Evolutionary conservation across 2,888 invertebrate genomes (phyloP).

Genomic region (Mystacides longicornis): DNA sequence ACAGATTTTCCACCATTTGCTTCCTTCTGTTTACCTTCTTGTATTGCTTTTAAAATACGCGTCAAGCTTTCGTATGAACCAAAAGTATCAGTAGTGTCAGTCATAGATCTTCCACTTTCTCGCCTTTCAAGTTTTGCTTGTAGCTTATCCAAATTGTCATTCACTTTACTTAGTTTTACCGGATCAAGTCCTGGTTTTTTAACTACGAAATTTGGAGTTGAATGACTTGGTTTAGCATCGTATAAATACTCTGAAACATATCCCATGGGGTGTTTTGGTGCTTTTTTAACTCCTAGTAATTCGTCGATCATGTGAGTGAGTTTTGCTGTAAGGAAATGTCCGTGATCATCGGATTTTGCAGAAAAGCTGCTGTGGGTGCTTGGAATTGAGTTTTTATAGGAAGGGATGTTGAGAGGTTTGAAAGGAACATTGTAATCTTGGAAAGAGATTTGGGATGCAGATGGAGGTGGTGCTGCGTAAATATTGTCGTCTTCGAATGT

Average conservation of each 20-base stretch:
- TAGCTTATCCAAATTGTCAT: conserved; percentile 14
- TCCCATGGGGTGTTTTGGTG: not conserved
- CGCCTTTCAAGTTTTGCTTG: conserved; percentile 6
- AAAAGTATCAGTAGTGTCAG: not conserved
- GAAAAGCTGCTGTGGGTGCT: not conserved
- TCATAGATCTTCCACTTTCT: conserved; percentile 8
- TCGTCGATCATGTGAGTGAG: conserved; percentile 21
- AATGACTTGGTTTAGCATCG: conserved; percentile 4
- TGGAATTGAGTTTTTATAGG: conserved; percentile 3
- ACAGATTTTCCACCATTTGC: conserved; percentile 11
- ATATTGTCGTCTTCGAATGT: no score
- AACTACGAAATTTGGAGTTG: not conserved
- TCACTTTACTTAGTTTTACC: conserved; percentile 19
- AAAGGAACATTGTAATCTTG: conserved; percentile 29
- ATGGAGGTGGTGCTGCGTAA: conserved; percentile 33
- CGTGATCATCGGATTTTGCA: conserved; percentile 12
- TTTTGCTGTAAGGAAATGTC: conserved; percentile 12
- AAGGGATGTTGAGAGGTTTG: conserved; percentile 17
- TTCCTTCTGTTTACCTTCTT: conserved; percentile 9
- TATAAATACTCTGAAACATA: not conserved
- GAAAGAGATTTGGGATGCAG: conserved; percentile 27
- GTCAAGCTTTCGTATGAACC: conserved; percentile 29
- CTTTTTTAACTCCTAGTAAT: conserved; percentile 7
- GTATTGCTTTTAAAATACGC: not conserved
- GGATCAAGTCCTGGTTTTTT: conserved; percentile 15